phyloP scores from a whole-genome alignment of 2,797 vertebrate genomes.

The Amblyopsis hoosieri region DNA sequence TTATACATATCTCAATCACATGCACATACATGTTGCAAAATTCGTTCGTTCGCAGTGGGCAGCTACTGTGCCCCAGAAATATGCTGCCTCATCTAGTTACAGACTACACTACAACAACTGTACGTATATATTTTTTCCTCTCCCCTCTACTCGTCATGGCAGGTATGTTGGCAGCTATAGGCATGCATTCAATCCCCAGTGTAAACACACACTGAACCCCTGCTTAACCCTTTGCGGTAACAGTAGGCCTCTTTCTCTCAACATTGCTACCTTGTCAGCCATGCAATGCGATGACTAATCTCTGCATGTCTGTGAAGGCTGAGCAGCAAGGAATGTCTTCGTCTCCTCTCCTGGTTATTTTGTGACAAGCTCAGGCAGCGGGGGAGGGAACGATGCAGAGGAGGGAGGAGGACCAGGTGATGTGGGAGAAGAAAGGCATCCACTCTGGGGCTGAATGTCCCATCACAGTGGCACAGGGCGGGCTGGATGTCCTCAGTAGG shows the following conservation, averaged over 20 bases:
- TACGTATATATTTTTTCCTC: neutral
- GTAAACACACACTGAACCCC: neutral
- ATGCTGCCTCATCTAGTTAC: neutral
- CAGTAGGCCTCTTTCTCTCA: neutral
- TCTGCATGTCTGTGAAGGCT: neutral
- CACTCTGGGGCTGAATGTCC: conserved; percentile 24
- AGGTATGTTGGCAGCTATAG: neutral
- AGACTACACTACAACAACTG: neutral
- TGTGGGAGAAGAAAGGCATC: conserved; percentile 24
- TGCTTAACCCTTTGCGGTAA: conserved; percentile 3
- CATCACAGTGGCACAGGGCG: conserved; percentile 59
- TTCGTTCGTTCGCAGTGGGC: too few relatives aligned
- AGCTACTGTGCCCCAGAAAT: too few relatives aligned
- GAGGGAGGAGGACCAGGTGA: neutral
- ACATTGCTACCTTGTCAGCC: conserved; percentile 3
- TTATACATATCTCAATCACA: neutral
- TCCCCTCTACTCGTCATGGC: neutral
- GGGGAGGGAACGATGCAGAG: too few relatives aligned
- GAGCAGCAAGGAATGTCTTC: conserved; percentile 8
- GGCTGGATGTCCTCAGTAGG: conserved; percentile 54
- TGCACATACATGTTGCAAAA: too few relatives aligned
- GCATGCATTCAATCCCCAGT: conserved; percentile 7
- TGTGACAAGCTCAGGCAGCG: neutral
- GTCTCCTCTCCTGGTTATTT: conserved; percentile 13
- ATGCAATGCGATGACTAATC: neutral